Evolutionary conservation across 2,888 invertebrate species (phyloP).

Genomic region (Nephrotoma guestfalica): DNA sequence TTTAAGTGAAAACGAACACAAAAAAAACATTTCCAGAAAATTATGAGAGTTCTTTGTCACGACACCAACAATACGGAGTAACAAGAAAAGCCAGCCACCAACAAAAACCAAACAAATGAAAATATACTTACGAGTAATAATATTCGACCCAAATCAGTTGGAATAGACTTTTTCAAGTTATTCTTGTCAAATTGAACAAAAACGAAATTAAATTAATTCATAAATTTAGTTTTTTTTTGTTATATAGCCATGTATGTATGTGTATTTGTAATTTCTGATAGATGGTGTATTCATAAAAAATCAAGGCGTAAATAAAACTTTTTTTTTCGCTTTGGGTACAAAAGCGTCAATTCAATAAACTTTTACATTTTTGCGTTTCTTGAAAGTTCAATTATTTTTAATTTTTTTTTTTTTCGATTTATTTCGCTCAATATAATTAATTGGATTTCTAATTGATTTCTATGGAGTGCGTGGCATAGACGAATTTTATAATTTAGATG

Average conservation of each 20-base stretch:
- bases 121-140: background rate
- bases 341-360: background rate
- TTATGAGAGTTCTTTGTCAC: background rate
- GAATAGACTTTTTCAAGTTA: background rate
- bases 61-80: background rate
- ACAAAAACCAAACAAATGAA: background rate
- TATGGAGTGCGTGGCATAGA: background rate
- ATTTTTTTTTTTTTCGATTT: background rate
- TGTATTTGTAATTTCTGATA: background rate
- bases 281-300: background rate
- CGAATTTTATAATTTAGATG: background rate
- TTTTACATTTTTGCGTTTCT: background rate
- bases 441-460: background rate
- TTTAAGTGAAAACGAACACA: background rate
- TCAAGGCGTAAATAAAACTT: background rate
- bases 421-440: background rate
- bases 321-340: background rate
- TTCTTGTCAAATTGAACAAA: background rate
- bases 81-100: background rate
- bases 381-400: background rate
- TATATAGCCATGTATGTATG: background rate
- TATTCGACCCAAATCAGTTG: background rate
- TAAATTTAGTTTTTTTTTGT: background rate
- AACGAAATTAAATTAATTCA: background rate
- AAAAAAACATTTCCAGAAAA: background rate